phyloP scores from a whole-genome alignment of 2,113 vertebrate species.

The Tamias sibiricus region DNA sequence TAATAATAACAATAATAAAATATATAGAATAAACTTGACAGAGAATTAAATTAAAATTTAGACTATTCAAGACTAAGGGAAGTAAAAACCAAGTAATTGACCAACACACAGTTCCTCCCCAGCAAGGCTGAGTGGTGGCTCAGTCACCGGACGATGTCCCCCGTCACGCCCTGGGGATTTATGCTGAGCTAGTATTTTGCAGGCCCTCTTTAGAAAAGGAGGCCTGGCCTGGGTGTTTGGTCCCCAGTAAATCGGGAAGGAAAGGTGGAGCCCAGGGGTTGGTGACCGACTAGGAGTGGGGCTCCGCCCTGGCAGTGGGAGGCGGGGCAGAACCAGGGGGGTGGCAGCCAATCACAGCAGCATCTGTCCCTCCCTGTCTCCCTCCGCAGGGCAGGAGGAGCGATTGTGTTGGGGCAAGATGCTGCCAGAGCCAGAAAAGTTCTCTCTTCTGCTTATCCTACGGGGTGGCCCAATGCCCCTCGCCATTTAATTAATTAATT shows the following conservation, averaged over 20 bases:
- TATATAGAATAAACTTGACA: not conserved
- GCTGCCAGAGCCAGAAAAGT: not conserved
- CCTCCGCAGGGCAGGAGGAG: no score
- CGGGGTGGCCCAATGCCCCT: no score
- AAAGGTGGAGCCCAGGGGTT: no score
- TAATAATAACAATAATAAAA: not conserved
- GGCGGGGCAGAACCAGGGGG: no score
- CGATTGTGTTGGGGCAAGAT: not conserved
- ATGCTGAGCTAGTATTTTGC: not conserved
- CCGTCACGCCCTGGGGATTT: fast-evolving
- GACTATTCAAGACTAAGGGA: not conserved
- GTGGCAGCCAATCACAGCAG: no score
- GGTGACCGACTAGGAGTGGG: not conserved
- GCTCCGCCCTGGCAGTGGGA: not conserved
- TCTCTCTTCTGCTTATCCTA: not conserved
- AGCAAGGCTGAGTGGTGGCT: not conserved
- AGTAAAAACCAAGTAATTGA: not conserved
- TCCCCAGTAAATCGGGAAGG: not conserved
- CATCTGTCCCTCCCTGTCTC: not conserved
- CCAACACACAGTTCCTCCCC: fast-evolving
- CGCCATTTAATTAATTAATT: no score
- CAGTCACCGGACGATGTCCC: not conserved
- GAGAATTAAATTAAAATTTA: not conserved
- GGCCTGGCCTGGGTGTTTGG: not conserved
- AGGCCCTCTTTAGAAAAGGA: not conserved